Evolutionary conservation across 2,797 vertebrate genomes (phyloP).

Genomic region (Manis crassicaudata): DNA sequence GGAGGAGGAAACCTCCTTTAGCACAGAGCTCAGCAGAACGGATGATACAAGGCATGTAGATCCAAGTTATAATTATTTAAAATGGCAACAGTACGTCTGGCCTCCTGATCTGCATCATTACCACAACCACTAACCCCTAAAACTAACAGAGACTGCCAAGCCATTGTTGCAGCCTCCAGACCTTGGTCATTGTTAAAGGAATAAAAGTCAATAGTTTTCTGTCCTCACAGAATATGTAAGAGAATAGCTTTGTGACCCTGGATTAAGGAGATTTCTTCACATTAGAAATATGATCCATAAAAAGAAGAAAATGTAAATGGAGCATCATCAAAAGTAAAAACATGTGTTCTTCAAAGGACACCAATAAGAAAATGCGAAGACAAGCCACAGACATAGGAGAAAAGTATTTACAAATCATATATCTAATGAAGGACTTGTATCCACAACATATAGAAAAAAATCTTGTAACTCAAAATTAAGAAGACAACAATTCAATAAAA

Average conservation of each 20-base stretch:
- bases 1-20: not conserved
- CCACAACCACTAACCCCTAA: not conserved
- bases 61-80: slow-evolving; percentile 38
- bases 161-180: not conserved
- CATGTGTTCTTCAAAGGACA: not conserved
- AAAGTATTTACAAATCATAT: slow-evolving; percentile 13
- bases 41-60: not conserved
- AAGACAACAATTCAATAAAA: not conserved
- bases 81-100: not conserved
- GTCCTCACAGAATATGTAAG: not conserved
- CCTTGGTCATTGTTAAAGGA: not conserved
- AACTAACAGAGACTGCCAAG: not conserved
- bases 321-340: slow-evolving; percentile 43
- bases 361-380: slow-evolving; percentile 15
- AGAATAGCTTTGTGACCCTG: not conserved
- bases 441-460: not conserved
- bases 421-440: not conserved
- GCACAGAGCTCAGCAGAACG: not conserved
- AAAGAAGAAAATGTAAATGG: not conserved
- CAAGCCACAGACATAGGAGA: not conserved
- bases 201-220: not conserved
- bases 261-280: slow-evolving; percentile 25
- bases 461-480: slow-evolving; percentile 26
- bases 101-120: not conserved
- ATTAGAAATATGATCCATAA: not conserved